A percentile compares a stretch with the other conserved stretches of the same genome.
These are phyloP conservation scores for Danio choprae DNA, from an alignment of 2,797 vertebrate species.

Conservation along the genomic window DNA sequence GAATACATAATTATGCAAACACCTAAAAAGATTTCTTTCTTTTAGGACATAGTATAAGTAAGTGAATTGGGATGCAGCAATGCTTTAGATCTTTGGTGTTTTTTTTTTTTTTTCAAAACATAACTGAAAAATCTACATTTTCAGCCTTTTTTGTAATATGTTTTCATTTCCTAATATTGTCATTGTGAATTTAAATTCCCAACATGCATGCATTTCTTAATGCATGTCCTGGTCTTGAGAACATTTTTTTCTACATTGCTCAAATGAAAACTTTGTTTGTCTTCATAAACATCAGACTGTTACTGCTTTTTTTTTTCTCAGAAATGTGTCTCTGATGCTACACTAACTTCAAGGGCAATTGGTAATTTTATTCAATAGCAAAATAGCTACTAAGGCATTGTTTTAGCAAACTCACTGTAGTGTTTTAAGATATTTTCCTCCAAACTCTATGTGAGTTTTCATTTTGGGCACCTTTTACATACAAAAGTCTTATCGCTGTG, in stretches of 20 bases:
- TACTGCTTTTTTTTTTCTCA: neutral
- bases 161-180: neutral
- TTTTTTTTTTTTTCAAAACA: conserved; percentile 23
- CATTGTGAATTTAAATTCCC: too few relatives aligned
- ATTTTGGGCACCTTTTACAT: neutral
- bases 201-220: neutral
- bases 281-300: neutral
- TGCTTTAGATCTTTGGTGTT: neutral
- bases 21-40: too few relatives aligned
- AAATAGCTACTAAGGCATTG: neutral
- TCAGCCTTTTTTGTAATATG: neutral
- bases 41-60: too few relatives aligned
- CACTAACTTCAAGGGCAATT: neutral
- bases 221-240: conserved; percentile 5
- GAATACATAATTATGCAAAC: too few relatives aligned
- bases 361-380: neutral
- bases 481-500: neutral
- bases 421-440: neutral
- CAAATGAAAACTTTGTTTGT: neutral
- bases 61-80: too few relatives aligned
- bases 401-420: conserved; percentile 7
- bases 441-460: neutral
- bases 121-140: neutral
- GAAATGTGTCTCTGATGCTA: neutral
- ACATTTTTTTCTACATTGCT: neutral